These are phyloP conservation scores for Sylvia atricapilla DNA, from an alignment of 2,113 vertebrate species.

Conservation along the genomic window DNA sequence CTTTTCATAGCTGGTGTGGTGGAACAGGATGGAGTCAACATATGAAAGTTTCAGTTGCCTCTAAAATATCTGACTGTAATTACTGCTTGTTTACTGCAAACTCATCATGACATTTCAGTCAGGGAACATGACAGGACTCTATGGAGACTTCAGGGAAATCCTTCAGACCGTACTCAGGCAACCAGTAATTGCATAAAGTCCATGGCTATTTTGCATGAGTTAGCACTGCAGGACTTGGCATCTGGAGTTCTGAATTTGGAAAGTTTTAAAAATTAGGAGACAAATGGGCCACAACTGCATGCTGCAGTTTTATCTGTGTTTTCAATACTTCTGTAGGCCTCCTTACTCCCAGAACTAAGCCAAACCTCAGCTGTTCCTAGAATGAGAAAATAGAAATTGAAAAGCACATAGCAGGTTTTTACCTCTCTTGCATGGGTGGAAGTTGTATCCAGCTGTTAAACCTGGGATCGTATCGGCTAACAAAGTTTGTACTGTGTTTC, in stretches of 20 bases:
- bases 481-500: slow-evolving; percentile 99
- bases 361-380: not conserved
- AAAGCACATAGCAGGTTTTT: slow-evolving; percentile 57
- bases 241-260: not conserved
- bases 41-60: not conserved
- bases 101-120: slow-evolving; percentile 5
- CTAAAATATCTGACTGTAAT: not conserved
- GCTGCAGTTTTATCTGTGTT: not conserved
- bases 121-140: slow-evolving; percentile 8
- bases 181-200: slow-evolving; percentile 6
- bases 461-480: slow-evolving; percentile 97
- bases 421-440: slow-evolving; percentile 99
- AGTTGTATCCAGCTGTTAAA: slow-evolving; percentile 99
- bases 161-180: not conserved
- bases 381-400: slow-evolving; percentile 9
- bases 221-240: slow-evolving; percentile 29
- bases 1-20: not conserved
- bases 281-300: not conserved
- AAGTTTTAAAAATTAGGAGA: slow-evolving; percentile 2
- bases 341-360: not conserved
- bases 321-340: not conserved
- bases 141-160: slow-evolving; percentile 20
- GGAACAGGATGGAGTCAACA: not conserved
- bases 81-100: slow-evolving; percentile 32
- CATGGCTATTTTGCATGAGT: not conserved